Conservation (phyloP, 2,888 invertebrate genomes). For the Bhutanitis thaidina region DNA sequence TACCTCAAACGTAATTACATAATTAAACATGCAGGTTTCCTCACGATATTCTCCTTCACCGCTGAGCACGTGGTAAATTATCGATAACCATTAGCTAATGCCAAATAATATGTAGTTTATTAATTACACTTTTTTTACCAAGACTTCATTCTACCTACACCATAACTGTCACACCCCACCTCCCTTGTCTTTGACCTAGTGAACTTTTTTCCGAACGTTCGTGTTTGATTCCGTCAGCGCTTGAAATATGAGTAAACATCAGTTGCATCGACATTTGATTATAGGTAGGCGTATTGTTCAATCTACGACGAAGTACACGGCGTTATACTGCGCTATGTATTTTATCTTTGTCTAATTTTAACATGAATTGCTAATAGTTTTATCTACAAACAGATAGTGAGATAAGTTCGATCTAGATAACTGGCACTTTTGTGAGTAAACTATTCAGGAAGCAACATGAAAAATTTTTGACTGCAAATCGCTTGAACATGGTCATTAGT, state of each 20-base stretch:
- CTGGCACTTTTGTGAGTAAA: slow-evolving; percentile 1
- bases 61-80: too few species aligned
- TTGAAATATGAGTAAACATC: not conserved
- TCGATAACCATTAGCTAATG: too few species aligned
- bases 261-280: not conserved
- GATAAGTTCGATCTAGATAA: slow-evolving; percentile 14
- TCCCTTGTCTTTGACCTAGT: slow-evolving; percentile 17
- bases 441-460: not conserved
- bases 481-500: slow-evolving; percentile 12
- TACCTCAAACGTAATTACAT: too few species aligned
- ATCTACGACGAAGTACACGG: not conserved
- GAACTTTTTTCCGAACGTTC: slow-evolving; percentile 7
- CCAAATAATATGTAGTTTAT: too few species aligned
- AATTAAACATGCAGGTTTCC: too few species aligned
- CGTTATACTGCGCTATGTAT: not conserved
- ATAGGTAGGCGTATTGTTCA: not conserved
- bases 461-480: slow-evolving; percentile 1
- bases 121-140: not conserved
- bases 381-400: slow-evolving; percentile 2
- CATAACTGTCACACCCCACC: slow-evolving; percentile 9
- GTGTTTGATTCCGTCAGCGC: not conserved
- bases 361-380: not conserved
- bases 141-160: not conserved
- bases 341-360: not conserved
- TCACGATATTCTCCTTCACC: too few species aligned